Percentiles rank a stretch among this genome's conserved stretches.
phyloP scores from a whole-genome alignment of 2,888 invertebrate genomes.

The Nomada goodeniana region DNA sequence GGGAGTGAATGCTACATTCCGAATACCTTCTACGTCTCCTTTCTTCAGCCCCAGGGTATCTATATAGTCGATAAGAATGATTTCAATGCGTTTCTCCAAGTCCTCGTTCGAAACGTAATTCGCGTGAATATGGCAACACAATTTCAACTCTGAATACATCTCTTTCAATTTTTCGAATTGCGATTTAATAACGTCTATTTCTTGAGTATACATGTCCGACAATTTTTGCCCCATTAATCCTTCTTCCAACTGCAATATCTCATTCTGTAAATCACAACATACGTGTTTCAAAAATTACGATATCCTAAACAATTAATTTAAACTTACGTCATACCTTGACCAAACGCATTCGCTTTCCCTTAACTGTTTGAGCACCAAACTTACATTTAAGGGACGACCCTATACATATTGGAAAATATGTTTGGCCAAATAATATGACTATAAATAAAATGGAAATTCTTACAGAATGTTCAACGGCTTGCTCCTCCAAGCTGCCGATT shows the following conservation, averaged over 20 bases:
- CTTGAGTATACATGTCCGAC: constrained; percentile 60
- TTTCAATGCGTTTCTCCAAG: constrained; percentile 72
- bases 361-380: constrained; percentile 62
- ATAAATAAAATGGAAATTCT: constrained; percentile 17
- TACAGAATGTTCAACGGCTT: constrained; percentile 65
- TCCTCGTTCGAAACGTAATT: constrained; percentile 64
- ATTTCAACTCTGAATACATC: constrained; percentile 73
- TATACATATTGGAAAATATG: constrained; percentile 49
- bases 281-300: background rate
- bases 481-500: constrained; percentile 73
- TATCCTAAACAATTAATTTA: background rate
- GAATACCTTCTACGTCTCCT: constrained; percentile 30
- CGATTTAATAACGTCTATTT: constrained; percentile 73
- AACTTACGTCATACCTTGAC: constrained; percentile 72
- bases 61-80: constrained; percentile 74
- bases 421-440: background rate
- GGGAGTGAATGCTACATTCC: constrained; percentile 71
- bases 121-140: constrained; percentile 71
- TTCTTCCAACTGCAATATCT: constrained; percentile 67
- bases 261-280: constrained; percentile 65
- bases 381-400: constrained; percentile 72
- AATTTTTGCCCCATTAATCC: constrained; percentile 59
- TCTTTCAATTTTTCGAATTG: constrained; percentile 75
- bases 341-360: constrained; percentile 61
- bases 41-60: constrained; percentile 67